Conservation (phyloP, 2,888 invertebrate genomes). For the Drosophila greeni region DNA sequence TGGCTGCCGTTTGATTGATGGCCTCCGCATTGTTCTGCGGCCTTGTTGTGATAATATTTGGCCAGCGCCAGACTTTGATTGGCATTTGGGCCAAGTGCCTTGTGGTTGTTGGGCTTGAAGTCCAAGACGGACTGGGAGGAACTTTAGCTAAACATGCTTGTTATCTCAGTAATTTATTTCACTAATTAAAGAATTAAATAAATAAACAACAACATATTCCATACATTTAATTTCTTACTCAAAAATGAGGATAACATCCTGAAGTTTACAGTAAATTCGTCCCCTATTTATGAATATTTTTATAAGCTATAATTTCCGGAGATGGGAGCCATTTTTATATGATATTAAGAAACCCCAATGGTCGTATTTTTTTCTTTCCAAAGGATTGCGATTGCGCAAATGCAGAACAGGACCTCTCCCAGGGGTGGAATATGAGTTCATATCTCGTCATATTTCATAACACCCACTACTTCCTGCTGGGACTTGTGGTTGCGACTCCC, state of each 20-base stretch:
- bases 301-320: not conserved
- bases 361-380: not conserved
- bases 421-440: slow-evolving; percentile 57
- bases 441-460: slow-evolving; percentile 72
- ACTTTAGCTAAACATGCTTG: not conserved
- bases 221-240: no score
- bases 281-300: not conserved
- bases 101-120: slow-evolving; percentile 7
- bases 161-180: no score
- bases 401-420: not conserved
- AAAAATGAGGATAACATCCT: no score
- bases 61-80: slow-evolving; percentile 54
- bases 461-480: slow-evolving; percentile 19
- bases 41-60: slow-evolving; percentile 73
- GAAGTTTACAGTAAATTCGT: no score
- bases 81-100: slow-evolving; percentile 49
- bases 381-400: slow-evolving; percentile 57
- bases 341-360: not conserved
- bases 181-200: not conserved
- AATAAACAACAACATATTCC: no score
- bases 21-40: slow-evolving; percentile 69
- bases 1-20: slow-evolving; percentile 68
- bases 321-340: not conserved
- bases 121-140: not conserved
- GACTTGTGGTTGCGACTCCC: slow-evolving; percentile 14